Evolutionary conservation across 2,888 invertebrate genomes (phyloP).

Genomic region (Pheosia gnoma): DNA sequence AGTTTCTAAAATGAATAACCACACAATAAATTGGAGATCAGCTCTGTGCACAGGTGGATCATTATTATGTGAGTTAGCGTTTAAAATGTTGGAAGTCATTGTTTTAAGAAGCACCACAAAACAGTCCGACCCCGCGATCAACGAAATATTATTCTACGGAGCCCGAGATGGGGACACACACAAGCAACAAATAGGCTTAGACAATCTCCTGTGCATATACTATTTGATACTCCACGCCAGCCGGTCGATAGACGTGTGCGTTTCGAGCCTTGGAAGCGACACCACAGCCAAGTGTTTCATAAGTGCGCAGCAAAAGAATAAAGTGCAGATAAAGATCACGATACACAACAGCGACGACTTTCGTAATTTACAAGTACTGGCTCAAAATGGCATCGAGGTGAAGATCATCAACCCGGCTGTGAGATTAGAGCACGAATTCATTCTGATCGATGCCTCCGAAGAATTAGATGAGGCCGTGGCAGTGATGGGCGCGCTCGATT

Average conservation of each 20-base stretch:
- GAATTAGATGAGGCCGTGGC: slow-evolving; percentile 50
- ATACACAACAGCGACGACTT: slow-evolving; percentile 53
- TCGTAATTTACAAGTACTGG: slow-evolving; percentile 43
- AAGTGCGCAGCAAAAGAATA: slow-evolving; percentile 46
- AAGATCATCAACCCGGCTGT: slow-evolving; percentile 52
- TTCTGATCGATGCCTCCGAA: slow-evolving; percentile 55
- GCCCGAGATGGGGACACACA: slow-evolving; percentile 43
- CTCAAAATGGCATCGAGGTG: slow-evolving; percentile 55
- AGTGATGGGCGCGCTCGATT: slow-evolving; percentile 60
- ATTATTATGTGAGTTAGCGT: slow-evolving; percentile 15
- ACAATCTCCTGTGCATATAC: slow-evolving; percentile 62
- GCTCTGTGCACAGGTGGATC: slow-evolving; percentile 16
- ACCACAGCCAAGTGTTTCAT: slow-evolving; percentile 57
- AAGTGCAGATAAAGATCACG: slow-evolving; percentile 51
- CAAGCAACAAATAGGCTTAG: slow-evolving; percentile 50
- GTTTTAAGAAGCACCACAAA: slow-evolving; percentile 18
- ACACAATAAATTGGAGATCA: slow-evolving; percentile 13
- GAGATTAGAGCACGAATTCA: slow-evolving; percentile 61
- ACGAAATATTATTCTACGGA: slow-evolving; percentile 66
- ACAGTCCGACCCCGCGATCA: slow-evolving; percentile 42
- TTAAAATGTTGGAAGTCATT: slow-evolving; percentile 17
- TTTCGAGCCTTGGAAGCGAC: slow-evolving; percentile 58
- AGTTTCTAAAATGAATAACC: slow-evolving; percentile 10
- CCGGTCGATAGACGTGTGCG: slow-evolving; percentile 59
- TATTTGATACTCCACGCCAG: slow-evolving; percentile 59